Evolutionary conservation across 2,888 invertebrate species (phyloP), one percentile per base, ranked within the genome.

Genomic region (Plebejus argus): DNA sequence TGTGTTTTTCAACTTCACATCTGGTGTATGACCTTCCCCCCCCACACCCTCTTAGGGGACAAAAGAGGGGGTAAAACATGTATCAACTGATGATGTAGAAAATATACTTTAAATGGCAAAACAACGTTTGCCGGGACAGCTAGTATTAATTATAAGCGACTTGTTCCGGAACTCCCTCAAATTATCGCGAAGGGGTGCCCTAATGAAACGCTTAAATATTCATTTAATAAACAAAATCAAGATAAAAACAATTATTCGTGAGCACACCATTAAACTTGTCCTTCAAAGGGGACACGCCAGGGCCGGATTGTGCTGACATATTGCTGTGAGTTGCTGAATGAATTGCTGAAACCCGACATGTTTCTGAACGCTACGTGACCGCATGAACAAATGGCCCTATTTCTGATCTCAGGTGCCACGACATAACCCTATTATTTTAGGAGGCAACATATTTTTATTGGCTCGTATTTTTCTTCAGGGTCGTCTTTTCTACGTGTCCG

Each of bases 251-350:
- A 33, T 78, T 77, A 15, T 82, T 87, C 78, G 80, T 82, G 78
- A 28, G 82, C 86, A 18, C 85, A 83, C 83, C 85, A 80, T 82
- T 83, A 89, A 88, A 90, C 86, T 83, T 88, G 89, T 90, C 90
- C 89, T 89, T 87, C 87, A 85, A 84, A 85, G 84, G 84, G 83
- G 86, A 87, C 85, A 84, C 79, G 80, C 82, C 91, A 92, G 92
- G 86, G 88, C 86, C 88, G 91, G 85, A 90, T 89, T 89, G 85
- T 81, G 82, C 83, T 88, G 91, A 91, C 86, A 84, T 85, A 91
- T 89, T 84, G 85, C 89, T 83, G 84, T 18, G 15, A 33, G 53
- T 66, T 33, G 15, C 66, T 66, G 66, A 85, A 82, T 82, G 81
- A 82, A 83, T 83, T 82, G 82, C 85, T 53, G 49, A 18, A 28